phyloP scores from a whole-genome alignment of 1,140 invertebrate genomes.

The Manduca sexta region DNA sequence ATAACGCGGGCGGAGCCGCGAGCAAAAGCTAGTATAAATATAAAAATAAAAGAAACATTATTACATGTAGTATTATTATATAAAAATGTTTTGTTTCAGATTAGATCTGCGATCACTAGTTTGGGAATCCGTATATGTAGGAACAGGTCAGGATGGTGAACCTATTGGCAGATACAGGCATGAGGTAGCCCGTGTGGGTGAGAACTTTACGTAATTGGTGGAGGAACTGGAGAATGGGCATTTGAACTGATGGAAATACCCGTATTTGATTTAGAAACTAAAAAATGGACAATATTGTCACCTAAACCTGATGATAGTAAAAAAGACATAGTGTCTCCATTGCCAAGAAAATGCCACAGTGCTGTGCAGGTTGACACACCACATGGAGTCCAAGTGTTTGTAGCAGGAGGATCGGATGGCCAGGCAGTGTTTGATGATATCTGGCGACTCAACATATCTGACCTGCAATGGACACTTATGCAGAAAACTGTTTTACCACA shows the following conservation, averaged over 20 bases:
- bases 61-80: background rate
- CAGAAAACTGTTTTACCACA: slow-evolving; percentile 76
- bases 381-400: slow-evolving; percentile 76
- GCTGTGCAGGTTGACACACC: slow-evolving; percentile 78
- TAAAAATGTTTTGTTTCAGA: slow-evolving; percentile 53
- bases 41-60: too few species aligned
- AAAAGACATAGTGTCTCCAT: slow-evolving; percentile 65
- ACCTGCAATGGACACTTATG: slow-evolving; percentile 83
- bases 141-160: slow-evolving; percentile 75
- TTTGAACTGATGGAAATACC: slow-evolving; percentile 84
- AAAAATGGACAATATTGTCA: slow-evolving; percentile 77
- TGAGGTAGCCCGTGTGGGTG: slow-evolving; percentile 84
- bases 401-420: slow-evolving; percentile 85
- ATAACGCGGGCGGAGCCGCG: too few species aligned
- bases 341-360: slow-evolving; percentile 85
- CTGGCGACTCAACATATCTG: slow-evolving; percentile 84
- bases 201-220: slow-evolving; percentile 86
- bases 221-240: slow-evolving; percentile 81
- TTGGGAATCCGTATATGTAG: slow-evolving; percentile 85
- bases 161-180: slow-evolving; percentile 86
- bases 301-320: slow-evolving; percentile 75
- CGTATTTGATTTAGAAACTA: slow-evolving; percentile 81
- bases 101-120: slow-evolving; percentile 78
- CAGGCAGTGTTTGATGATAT: slow-evolving; percentile 80
- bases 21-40: too few species aligned